These are phyloP conservation scores for Perodicticus potto DNA, from an alignment of 2,797 vertebrate genomes.

Conservation along the genomic window DNA sequence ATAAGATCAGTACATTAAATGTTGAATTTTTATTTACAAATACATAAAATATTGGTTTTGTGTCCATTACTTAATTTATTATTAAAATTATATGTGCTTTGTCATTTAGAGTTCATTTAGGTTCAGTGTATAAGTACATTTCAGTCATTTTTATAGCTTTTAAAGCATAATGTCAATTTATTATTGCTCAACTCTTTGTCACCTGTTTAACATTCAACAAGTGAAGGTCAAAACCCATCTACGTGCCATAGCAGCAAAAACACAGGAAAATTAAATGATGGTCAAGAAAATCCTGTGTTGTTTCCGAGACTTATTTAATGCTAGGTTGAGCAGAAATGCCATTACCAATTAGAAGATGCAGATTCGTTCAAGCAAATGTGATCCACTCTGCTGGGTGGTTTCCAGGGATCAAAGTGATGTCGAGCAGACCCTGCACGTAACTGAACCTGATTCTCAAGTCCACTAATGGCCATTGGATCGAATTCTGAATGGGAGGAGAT, in stretches of 20 bases:
- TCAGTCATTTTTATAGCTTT: neutral
- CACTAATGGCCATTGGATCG: neutral
- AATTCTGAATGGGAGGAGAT: neutral
- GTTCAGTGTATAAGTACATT: neutral
- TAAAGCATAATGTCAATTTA: neutral
- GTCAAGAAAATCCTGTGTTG: neutral
- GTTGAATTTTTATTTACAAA: neutral
- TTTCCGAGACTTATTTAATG: neutral
- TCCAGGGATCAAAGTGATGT: neutral
- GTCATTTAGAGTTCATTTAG: neutral
- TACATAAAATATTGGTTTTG: neutral
- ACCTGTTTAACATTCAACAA: neutral
- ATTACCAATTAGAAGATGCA: neutral
- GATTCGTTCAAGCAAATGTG: neutral
- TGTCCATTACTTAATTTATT: neutral
- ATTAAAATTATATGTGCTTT: constrained; percentile 9
- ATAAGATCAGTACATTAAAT: neutral
- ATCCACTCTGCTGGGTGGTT: neutral
- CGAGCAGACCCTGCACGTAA: neutral
- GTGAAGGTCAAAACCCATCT: neutral
- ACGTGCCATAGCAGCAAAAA: neutral
- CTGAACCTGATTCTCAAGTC: neutral
- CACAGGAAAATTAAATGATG: neutral
- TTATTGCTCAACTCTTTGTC: neutral
- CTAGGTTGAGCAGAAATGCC: neutral